Percentiles rank a stretch among this genome's conserved stretches.
Conservation (phyloP, 2,113 vertebrate genomes). For the Amphilophus citrinellus region DNA sequence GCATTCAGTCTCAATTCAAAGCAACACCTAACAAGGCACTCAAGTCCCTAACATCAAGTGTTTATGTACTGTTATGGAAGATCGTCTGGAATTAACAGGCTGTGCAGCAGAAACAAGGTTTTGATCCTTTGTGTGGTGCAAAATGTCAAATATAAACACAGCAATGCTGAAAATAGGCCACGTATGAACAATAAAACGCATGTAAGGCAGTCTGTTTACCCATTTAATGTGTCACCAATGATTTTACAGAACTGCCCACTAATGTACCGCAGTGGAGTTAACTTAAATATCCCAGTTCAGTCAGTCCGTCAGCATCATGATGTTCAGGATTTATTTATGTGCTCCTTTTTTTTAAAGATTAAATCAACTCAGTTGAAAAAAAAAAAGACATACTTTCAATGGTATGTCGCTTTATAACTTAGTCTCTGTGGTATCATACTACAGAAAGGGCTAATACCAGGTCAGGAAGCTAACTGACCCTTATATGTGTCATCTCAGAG, state of each 20-base stretch:
- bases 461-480: conserved; percentile 49
- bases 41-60: neutral
- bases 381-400: neutral
- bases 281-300: neutral
- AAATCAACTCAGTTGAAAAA: neutral
- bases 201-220: neutral
- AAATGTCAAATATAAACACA: neutral
- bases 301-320: neutral
- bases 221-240: neutral
- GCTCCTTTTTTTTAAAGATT: neutral
- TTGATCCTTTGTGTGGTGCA: neutral
- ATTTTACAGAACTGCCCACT: neutral
- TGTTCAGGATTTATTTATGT: neutral
- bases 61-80: neutral
- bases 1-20: neutral
- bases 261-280: neutral
- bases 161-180: neutral
- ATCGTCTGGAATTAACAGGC: neutral
- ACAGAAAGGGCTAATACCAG: conserved; percentile 38
- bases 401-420: conserved; percentile 18
- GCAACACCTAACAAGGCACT: neutral
- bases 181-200: too few species aligned
- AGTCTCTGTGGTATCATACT: conserved; percentile 24
- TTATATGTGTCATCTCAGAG: conserved; percentile 52
- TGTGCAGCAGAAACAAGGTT: neutral